phyloP scores from a whole-genome alignment of 2,888 invertebrate genomes.

The Archaeoteleia sp. region DNA sequence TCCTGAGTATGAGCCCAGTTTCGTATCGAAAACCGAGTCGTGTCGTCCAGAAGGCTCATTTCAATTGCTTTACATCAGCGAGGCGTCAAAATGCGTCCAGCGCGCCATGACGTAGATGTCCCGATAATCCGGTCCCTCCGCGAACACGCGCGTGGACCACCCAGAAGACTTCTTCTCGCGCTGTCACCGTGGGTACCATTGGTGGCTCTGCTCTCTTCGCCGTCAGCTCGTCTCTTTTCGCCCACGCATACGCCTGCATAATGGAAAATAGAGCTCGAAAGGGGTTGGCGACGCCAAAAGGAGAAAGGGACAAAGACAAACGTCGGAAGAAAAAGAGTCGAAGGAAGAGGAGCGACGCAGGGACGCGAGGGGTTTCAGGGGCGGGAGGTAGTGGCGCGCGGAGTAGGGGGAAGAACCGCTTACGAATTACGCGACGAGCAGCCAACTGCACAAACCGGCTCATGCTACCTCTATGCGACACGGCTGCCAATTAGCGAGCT shows the following conservation, averaged over 20 bases:
- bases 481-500: constrained; percentile 74
- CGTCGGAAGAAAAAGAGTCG: constrained; percentile 14
- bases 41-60: constrained; percentile 13
- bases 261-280: constrained; percentile 50
- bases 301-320: neutral
- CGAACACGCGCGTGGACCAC: constrained; percentile 38
- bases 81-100: constrained; percentile 40
- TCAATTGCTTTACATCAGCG: constrained; percentile 49
- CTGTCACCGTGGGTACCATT: constrained; percentile 34
- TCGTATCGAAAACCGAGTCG: too few species aligned
- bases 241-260: constrained; percentile 50
- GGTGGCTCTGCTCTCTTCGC: constrained; percentile 31
- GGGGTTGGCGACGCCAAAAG: constrained; percentile 14
- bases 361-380: constrained; percentile 10
- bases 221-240: constrained; percentile 47
- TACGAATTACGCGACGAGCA: constrained; percentile 73
- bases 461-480: constrained; percentile 71
- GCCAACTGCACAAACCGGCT: constrained; percentile 70
- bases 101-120: constrained; percentile 33
- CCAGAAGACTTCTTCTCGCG: constrained; percentile 44
- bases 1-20: too few species aligned
- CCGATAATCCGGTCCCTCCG: constrained; percentile 31
- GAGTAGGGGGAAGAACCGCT: constrained; percentile 68
- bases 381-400: constrained; percentile 18
- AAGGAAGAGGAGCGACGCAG: constrained; percentile 25